A percentile compares a stretch with the other conserved stretches of the same genome.
These are phyloP conservation scores for Aphidius gifuensis DNA, from an alignment of 1,140 invertebrate species.

Conservation along the genomic window DNA sequence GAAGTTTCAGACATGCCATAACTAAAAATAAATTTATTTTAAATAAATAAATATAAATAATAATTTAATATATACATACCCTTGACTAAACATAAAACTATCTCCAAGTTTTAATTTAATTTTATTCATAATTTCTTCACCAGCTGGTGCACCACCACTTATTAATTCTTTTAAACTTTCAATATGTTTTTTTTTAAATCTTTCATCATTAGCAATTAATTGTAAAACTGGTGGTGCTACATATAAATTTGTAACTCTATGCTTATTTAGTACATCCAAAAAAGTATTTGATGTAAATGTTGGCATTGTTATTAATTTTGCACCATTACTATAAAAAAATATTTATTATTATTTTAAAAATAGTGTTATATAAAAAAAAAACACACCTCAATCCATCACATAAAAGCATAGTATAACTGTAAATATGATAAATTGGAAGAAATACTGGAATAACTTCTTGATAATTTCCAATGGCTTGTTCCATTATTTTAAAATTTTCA, in stretches of 20 bases:
- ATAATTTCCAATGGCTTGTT: constrained; percentile 43
- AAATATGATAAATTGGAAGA: constrained; percentile 82
- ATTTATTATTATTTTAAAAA: not conserved
- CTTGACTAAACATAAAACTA: constrained; percentile 43
- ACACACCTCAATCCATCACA: constrained; percentile 53
- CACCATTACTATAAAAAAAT: constrained; percentile 50
- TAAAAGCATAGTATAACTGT: constrained; percentile 61
- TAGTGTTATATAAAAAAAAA: no score
- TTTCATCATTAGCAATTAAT: constrained; percentile 65
- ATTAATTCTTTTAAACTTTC: constrained; percentile 56
- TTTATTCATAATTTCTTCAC: constrained; percentile 58
- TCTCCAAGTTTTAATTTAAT: constrained; percentile 52
- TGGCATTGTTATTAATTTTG: constrained; percentile 67
- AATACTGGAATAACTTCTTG: constrained; percentile 62
- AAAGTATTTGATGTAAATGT: constrained; percentile 65
- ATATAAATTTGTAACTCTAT: constrained; percentile 58
- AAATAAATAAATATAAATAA: no score
- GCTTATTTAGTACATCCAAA: constrained; percentile 55
- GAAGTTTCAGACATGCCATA: constrained; percentile 68
- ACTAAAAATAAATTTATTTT: constrained; percentile 26
- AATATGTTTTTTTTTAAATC: constrained; percentile 61
- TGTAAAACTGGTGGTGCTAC: constrained; percentile 66
- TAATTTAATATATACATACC: constrained; percentile 33
- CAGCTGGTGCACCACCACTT: constrained; percentile 70
- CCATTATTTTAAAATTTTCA: constrained; percentile 3